Base-by-base conservation (phyloP, 2,797 vertebrate species). In the Arremon aurantiirostris region DNA sequence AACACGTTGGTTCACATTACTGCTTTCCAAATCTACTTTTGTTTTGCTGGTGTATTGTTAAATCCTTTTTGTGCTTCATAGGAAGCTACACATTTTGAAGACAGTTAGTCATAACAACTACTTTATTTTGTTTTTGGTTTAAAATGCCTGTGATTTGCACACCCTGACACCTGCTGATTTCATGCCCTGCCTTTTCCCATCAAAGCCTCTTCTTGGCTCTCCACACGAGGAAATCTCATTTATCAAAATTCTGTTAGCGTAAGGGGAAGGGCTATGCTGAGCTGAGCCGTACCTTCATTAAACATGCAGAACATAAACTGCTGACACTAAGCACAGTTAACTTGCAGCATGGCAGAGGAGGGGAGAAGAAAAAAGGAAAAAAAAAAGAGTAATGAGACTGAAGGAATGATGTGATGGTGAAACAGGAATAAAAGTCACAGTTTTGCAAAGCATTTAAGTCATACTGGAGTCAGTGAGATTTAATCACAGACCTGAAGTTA, bases 231-330 rank as follows among this genome's bases (percentile, higher is more conserved):
- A 98, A 98, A 98, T 97, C 98, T 98, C 97, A 98, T 98, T 98
- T 98, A 98, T 98, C 95, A 96, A 97, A 97, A 98, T 98, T 98
- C 97, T 97, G 98, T 97, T 94, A 96, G 97, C 96, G 97, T 98
- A 97, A 97, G 95, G 97, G 93, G 97, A 97, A 97, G 92, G 95
- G 91, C 96, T 94, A 73, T 77, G 92, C 93, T 84, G 96, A 97
- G 94, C 93, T 35, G 93, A 97, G 97, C 95, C 28, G 50, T 75
- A 97, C 97, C 97, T 93, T 98, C 98, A 98, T 99, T 98, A 98
- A 98, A 98, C 98, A 99, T 98, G 98, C 98, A 98, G 98, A 98
- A 98, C 98, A 98, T 98, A 98, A 99, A 98, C 97, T 98, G 98
- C 98, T 98, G 98, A 99, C 98, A 98, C 98, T 97, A 98, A 98